Conservation (phyloP, 2,113 vertebrate species). For the Menura novaehollandiae region DNA sequence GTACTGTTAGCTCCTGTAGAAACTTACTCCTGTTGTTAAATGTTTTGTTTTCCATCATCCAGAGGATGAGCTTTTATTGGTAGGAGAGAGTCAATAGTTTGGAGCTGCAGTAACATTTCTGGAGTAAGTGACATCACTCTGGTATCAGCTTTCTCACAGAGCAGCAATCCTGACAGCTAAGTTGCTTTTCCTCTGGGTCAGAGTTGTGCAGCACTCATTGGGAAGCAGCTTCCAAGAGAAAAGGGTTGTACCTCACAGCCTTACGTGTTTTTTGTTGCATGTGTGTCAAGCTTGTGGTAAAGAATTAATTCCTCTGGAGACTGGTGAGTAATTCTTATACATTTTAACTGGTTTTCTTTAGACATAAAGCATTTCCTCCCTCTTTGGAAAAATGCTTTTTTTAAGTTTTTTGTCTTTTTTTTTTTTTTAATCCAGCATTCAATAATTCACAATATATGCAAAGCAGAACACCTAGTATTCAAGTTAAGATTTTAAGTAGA, state of each 20-base stretch:
- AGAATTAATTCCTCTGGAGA: slow-evolving; percentile 19
- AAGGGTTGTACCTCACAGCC: background rate
- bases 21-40: background rate
- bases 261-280: background rate
- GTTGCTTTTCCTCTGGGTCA: slow-evolving; percentile 44
- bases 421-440: background rate
- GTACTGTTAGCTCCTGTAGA: background rate
- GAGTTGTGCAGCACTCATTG: slow-evolving; percentile 43
- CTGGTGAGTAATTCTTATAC: slow-evolving; percentile 65
- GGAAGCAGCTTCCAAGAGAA: slow-evolving; percentile 51
- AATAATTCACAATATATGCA: background rate
- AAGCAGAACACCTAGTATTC: background rate
- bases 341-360: background rate
- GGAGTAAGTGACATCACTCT: slow-evolving; percentile 78
- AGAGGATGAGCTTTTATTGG: slow-evolving; percentile 18
- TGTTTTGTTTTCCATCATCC: background rate
- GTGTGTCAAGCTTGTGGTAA: background rate
- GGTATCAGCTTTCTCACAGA: slow-evolving; percentile 75
- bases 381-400: background rate
- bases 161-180: slow-evolving; percentile 59
- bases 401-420: background rate
- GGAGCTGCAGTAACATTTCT: slow-evolving; percentile 50
- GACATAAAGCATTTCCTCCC: background rate
- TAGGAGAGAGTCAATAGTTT: slow-evolving; percentile 42
- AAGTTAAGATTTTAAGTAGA: background rate